Evolutionary conservation across 2,888 invertebrate genomes (phyloP).

Genomic region (Drosophila paramelanica): DNA sequence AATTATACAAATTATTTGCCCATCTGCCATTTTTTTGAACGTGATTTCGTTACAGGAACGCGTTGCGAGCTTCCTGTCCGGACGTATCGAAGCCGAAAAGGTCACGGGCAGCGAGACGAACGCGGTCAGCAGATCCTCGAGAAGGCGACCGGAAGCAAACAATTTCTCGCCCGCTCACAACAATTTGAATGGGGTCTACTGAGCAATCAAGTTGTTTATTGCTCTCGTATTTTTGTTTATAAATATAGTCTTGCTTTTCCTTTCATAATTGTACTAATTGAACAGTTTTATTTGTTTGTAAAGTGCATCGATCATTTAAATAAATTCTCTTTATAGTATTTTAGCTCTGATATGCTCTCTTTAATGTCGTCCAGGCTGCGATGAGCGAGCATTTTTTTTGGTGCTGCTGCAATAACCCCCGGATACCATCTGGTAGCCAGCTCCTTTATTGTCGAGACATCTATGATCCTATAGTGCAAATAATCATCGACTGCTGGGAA

Average conservation of each 20-base stretch:
- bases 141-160: slow-evolving; percentile 69
- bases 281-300: slow-evolving; percentile 28
- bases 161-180: slow-evolving; percentile 81
- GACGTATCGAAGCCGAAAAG: slow-evolving; percentile 88
- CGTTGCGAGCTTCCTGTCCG: slow-evolving; percentile 88
- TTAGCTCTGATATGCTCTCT: slow-evolving; percentile 93
- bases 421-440: slow-evolving; percentile 92
- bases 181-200: slow-evolving; percentile 85
- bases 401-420: slow-evolving; percentile 86
- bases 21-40: slow-evolving; percentile 8
- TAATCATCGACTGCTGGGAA: slow-evolving; percentile 91
- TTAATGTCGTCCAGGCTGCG: slow-evolving; percentile 93
- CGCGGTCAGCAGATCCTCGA: slow-evolving; percentile 61
- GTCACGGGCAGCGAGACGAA: slow-evolving; percentile 81
- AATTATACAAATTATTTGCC: not conserved
- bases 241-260: slow-evolving; percentile 81
- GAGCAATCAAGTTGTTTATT: slow-evolving; percentile 81
- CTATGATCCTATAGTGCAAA: slow-evolving; percentile 96
- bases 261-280: slow-evolving; percentile 73
- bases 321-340: slow-evolving; percentile 90
- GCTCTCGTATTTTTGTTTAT: slow-evolving; percentile 81
- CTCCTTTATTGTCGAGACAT: slow-evolving; percentile 96
- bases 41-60: slow-evolving; percentile 86
- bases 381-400: slow-evolving; percentile 89
- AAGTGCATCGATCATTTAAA: slow-evolving; percentile 83